Percentiles rank a stretch among this genome's conserved stretches.
These are phyloP conservation scores for rat (Rattus norvegicus) DNA, from an alignment of 2,113 vertebrate species.

Conservation along the genomic window GRCr8 NC_086021.1:180443501-180444000, in stretches of 20 bases:
- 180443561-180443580: neutral
- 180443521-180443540: neutral
- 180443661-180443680: neutral
- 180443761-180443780: rapidly evolving
- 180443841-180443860: too few species aligned
- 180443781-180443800: rapidly evolving
- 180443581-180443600: neutral
- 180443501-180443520: too few species aligned
- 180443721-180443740: too few species aligned
- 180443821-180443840: too few species aligned
- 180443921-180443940: neutral
- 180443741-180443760: neutral
- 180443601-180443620: neutral
- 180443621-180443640: neutral
- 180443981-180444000: neutral
- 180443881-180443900: too few species aligned
- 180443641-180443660: neutral
- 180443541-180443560: neutral
- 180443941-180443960: neutral
- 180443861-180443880: too few species aligned
- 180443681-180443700: neutral
- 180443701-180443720: neutral
- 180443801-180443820: rapidly evolving
- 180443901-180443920: too few species aligned
- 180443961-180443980: neutral